These are phyloP conservation scores for Riparia riparia DNA, from an alignment of 2,113 vertebrate species.

Conservation along the genomic window DNA sequence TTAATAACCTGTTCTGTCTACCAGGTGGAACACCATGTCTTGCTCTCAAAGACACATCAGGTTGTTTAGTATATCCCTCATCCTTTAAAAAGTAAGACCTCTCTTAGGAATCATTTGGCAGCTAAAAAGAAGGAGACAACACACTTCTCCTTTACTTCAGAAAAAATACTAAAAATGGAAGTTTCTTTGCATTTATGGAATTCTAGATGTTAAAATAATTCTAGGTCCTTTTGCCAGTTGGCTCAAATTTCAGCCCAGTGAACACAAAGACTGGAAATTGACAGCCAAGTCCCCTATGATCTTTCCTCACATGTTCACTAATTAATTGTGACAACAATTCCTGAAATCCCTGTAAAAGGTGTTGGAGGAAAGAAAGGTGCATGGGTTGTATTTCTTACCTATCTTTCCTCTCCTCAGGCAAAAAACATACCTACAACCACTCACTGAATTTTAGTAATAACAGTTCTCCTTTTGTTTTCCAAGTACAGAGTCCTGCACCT, in stretches of 20 bases:
- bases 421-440: not conserved
- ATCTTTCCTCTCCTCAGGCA: not conserved
- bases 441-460: not conserved
- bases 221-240: not conserved
- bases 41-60: not conserved
- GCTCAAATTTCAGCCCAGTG: not conserved
- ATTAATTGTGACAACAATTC: not conserved
- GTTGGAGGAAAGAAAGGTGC: not conserved
- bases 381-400: not conserved
- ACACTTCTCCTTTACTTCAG: not conserved
- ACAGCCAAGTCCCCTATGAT: not conserved
- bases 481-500: not conserved
- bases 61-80: not conserved
- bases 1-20: not conserved
- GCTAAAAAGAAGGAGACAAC: not conserved
- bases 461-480: not conserved
- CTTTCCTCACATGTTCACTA: not conserved
- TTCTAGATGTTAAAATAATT: not conserved
- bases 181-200: not conserved
- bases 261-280: not conserved
- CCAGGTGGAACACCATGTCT: not conserved
- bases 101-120: not conserved
- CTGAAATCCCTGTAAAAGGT: not conserved
- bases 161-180: not conserved
- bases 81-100: not conserved